Base-by-base conservation (phyloP, 2,113 vertebrate genomes). In the Rana temporaria region DNA sequence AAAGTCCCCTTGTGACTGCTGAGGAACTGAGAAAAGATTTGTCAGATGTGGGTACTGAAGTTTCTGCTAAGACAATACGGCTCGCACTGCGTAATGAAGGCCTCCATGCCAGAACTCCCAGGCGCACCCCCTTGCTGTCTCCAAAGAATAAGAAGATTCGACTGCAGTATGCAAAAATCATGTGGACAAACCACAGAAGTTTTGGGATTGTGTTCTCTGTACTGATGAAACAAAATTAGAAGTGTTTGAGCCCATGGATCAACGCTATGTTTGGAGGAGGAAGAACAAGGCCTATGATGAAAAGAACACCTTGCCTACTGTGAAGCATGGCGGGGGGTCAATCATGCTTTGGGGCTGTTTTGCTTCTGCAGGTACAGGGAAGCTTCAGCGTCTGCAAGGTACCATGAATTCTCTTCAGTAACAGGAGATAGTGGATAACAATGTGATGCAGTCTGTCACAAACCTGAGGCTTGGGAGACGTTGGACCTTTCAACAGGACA, bases 21-120 rank as follows among this genome's bases (percentile, higher is more conserved):
- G 60, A 63, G 60, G 60, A 63, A 63, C 60, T 63, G 60, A 63
- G n/a, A 20, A 63, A 63, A 63, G 16, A 63, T 63, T 63, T 55
- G 11, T 55, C 53, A 55, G 11, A 55, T 55, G 53, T 55, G 53
- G 53, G 53, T 11, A 55, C n/a, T 19, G 18, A 19, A 63, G 20
- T 19, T 63, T 63, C 60, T 18, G 60, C 16, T 63, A 1, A 63
- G 60, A 63, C 60, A 63, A 63, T 63, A 63, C 15, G 60, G 60
- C 60, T 2, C 18, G 6, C 60, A 63, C 60, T 63, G 60, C 60
- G 6, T 63, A 16, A 19, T 63, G 60, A 63, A 63, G 60, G 60
- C n/a, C 60, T 63, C 60, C 60, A 63, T 63, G 60, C 60, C 60
- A 63, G 60, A 63, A 63, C 18, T 2, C 60, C 20, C 60, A n/a